Evolutionary conservation across 35 echinoderm and acorn worm species (phyloP), one percentile per base, ranked within the genome.

Genomic region (Patiria miniata): DNA sequence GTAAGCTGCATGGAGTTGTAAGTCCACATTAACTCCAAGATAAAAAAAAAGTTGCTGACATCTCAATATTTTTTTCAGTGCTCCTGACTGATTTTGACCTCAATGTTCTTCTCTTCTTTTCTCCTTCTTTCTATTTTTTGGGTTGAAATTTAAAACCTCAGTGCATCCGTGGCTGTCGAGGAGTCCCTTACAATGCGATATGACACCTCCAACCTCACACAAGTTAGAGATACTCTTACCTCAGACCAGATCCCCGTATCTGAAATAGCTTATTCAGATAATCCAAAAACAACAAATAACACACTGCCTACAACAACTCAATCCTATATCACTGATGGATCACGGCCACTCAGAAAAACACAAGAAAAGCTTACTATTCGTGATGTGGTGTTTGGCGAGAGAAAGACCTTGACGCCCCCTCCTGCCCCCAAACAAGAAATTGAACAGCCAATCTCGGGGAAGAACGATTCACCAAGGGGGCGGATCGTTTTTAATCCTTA

Each of bases 131-230:
- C 26, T 15, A 80, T 80, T 80, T 80, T 40, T 23, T 18, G 19
- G 15, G 37, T 44, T 22, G 23, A 39, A 39, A 36, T 80, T 38
- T 37, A 19, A 80, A 44, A 5, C 30, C 32, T 29, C 47, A 52
- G 78, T 21, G 47, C 65, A 73, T 73, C 65, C 8, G 29, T 80
- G 18, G 39, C 78, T n/a, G 39, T 80, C 3, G 29, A 52, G 78
- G 78, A 80, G 22, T 80, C 47, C 8, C 78, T 52, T 17, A 80
- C 17, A 80, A 80, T 80, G 47, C 38, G 47, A 80, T 80, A 44
- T 80, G 78, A 80, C 65, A 73, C 65, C 23, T 22, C 65, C 14
- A 18, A 73, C 19, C 21, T 30, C 65, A 14, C 65, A 73, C 29
- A 73, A 26, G 34, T 34, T 30, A 73, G 14, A 73, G 65, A 73